Conservation (phyloP, 2,797 vertebrate genomes). For the Adelosebastes latens region DNA sequence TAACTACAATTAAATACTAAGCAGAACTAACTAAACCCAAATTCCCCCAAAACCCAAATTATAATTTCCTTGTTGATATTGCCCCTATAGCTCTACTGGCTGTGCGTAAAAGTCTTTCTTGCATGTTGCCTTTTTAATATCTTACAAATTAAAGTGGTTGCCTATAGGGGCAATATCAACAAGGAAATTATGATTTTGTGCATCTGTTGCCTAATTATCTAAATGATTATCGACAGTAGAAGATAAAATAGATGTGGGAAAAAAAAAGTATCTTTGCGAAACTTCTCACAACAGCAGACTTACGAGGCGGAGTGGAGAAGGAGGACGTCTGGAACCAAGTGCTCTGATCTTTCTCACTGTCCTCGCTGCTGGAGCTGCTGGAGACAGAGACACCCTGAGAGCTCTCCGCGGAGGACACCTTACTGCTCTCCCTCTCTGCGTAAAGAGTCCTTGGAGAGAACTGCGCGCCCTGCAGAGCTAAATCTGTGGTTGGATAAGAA, state of each 20-base stretch:
- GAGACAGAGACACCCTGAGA: constrained; percentile 64
- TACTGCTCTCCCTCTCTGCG: constrained; percentile 76
- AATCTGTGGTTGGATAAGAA: constrained; percentile 65
- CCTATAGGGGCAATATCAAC: not conserved
- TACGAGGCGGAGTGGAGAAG: constrained; percentile 84
- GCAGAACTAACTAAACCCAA: too few relatives aligned
- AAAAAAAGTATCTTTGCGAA: not conserved
- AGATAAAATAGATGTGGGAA: not conserved
- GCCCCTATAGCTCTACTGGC: fast-evolving
- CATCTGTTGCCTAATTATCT: not conserved
- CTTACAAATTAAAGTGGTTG: not conserved
- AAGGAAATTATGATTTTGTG: too few relatives aligned
- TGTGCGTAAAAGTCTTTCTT: not conserved
- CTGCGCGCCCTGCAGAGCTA: constrained; percentile 61
- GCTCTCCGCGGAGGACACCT: constrained; percentile 73
- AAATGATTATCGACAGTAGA: not conserved
- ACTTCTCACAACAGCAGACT: constrained; percentile 66
- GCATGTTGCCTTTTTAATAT: not conserved
- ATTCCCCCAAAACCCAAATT: too few relatives aligned
- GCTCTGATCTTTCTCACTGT: constrained; percentile 84
- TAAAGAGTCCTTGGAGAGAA: constrained; percentile 83
- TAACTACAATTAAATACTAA: too few relatives aligned
- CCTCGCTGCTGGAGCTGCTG: constrained; percentile 75
- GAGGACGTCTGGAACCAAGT: constrained; percentile 83
- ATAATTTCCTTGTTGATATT: too few relatives aligned